Evolutionary conservation across 2,113 vertebrate species (phyloP).

Genomic region (Hypanus sabinus): DNA sequence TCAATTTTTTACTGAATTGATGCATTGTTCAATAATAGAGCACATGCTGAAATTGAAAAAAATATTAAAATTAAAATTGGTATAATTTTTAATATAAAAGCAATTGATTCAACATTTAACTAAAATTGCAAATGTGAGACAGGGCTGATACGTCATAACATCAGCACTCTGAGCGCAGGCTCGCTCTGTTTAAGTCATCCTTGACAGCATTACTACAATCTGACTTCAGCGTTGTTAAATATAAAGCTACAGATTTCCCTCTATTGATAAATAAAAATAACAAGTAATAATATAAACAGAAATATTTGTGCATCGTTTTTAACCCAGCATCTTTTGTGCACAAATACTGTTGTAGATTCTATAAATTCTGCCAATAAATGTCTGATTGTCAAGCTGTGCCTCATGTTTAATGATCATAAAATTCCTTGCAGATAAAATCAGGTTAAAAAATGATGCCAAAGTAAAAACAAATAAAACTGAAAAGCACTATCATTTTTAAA

Average conservation of each 20-base stretch:
- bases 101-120: conserved; percentile 11
- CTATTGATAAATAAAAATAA: conserved; percentile 11
- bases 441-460: conserved; percentile 49
- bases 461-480: conserved; percentile 50
- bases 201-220: background rate
- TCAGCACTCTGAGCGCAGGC: background rate
- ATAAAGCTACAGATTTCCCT: background rate
- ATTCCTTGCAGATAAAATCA: conserved; percentile 21
- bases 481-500: conserved; percentile 48
- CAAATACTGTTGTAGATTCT: background rate
- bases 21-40: background rate
- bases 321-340: conserved; percentile 13
- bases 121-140: background rate
- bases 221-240: background rate
- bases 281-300: background rate
- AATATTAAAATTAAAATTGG: background rate
- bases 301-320: background rate
- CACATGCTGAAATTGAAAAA: background rate
- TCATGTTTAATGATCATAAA: conserved; percentile 27
- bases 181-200: background rate
- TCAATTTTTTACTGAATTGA: background rate
- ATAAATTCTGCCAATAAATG: conserved; percentile 28
- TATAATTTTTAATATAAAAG: conserved; percentile 1
- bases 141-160: background rate
- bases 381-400: background rate